These are phyloP conservation scores for Piprites chloris DNA, from an alignment of 2,113 vertebrate genomes.

Conservation along the genomic window DNA sequence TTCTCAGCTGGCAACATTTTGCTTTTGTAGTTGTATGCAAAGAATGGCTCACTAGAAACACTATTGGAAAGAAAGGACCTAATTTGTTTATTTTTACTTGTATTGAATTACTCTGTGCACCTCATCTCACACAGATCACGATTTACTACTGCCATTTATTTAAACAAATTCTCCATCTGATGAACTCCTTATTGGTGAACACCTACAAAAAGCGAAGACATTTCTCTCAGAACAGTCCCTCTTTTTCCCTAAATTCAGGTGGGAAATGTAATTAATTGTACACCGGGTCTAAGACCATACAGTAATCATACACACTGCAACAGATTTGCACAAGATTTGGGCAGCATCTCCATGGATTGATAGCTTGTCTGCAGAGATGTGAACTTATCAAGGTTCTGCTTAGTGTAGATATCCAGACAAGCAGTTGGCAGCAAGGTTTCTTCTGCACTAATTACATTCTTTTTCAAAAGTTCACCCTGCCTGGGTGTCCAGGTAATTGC, in stretches of 20 bases:
- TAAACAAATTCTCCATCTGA: neutral
- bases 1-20: neutral
- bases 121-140: neutral
- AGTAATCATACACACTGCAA: neutral
- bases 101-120: neutral
- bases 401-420: slow-evolving; percentile 55
- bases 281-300: neutral
- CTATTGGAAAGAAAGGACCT: neutral
- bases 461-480: slow-evolving; percentile 79
- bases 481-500: slow-evolving; percentile 83
- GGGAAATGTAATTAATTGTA: neutral
- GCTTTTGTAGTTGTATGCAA: neutral
- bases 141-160: neutral
- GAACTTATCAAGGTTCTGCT: slow-evolving; percentile 58
- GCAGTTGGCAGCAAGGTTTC: slow-evolving; percentile 69
- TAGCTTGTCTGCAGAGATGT: slow-evolving; percentile 27
- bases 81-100: neutral
- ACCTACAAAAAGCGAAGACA: neutral
- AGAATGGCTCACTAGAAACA: neutral
- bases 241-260: neutral
- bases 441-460: slow-evolving; percentile 78
- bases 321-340: neutral
- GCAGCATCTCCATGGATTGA: slow-evolving; percentile 1
- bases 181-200: neutral
- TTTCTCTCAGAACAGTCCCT: neutral